phyloP scores from a whole-genome alignment of 2,888 invertebrate genomes.

The Nymphalis urticae region DNA sequence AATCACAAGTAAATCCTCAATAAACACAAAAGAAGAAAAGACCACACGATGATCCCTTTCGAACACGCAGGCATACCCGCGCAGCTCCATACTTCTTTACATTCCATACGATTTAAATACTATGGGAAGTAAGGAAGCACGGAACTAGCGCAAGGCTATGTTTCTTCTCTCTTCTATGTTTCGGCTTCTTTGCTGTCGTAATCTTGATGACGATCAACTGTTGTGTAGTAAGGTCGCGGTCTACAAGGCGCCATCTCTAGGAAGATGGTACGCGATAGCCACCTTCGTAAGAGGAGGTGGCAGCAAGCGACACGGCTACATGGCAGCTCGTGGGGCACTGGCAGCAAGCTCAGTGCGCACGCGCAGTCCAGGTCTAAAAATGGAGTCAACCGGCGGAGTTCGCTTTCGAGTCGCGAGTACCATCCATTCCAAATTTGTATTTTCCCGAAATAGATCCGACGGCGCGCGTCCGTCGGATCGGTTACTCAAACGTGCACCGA shows the following conservation, averaged over 20 bases:
- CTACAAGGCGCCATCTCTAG: conserved; percentile 55
- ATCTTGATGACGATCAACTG: conserved; percentile 31
- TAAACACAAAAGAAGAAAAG: conserved; percentile 22
- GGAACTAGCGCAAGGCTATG: conserved; percentile 87
- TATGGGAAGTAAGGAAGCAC: conserved; percentile 99
- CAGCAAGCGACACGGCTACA: conserved; percentile 74
- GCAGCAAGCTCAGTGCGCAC: conserved; percentile 74
- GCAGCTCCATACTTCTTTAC: conserved; percentile 98
- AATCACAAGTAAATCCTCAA: conserved; percentile 33
- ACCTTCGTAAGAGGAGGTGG: conserved; percentile 52
- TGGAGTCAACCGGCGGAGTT: conserved; percentile 79
- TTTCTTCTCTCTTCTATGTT: conserved; percentile 57
- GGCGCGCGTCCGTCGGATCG: conserved; percentile 80
- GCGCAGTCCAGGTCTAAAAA: conserved; percentile 81
- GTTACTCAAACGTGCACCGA: conserved; percentile 78
- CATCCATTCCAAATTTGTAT: conserved; percentile 90
- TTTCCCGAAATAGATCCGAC: conserved; percentile 87
- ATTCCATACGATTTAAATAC: conserved; percentile 94
- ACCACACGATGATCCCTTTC: conserved; percentile 43
- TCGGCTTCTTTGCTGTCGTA: conserved; percentile 41
- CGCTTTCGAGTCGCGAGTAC: conserved; percentile 79
- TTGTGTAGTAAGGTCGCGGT: conserved; percentile 24
- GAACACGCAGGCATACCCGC: conserved; percentile 70
- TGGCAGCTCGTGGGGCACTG: conserved; percentile 76
- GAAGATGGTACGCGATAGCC: conserved; percentile 47